Evolutionary conservation across 2,113 vertebrate genomes (phyloP).

Genomic region (Aix galericulata): DNA sequence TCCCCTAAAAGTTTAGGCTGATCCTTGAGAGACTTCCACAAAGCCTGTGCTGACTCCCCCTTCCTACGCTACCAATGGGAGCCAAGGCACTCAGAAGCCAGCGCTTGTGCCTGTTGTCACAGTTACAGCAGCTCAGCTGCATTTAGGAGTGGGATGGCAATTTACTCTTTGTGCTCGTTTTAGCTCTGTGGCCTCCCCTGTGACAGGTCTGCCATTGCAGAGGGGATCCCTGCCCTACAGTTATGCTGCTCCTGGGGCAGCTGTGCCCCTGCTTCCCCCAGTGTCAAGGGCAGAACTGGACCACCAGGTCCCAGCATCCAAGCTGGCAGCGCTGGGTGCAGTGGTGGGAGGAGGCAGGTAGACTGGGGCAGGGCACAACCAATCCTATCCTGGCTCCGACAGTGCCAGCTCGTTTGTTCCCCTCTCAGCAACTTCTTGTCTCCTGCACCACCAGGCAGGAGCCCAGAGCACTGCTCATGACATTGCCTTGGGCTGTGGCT

Average conservation of each 20-base stretch:
- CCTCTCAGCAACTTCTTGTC: background rate
- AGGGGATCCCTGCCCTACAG: background rate
- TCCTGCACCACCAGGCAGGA: accelerated
- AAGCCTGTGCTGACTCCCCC: background rate
- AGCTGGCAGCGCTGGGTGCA: background rate
- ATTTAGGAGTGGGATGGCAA: conserved; percentile 26
- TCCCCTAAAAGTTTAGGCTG: background rate
- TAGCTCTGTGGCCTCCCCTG: background rate
- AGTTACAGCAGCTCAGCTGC: conserved; percentile 47
- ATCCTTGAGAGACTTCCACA: background rate
- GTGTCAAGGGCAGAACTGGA: background rate
- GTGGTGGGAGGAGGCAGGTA: background rate
- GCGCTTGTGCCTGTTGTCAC: conserved; percentile 37
- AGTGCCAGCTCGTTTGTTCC: background rate
- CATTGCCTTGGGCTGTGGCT: accelerated
- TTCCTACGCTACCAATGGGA: background rate
- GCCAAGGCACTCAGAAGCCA: background rate
- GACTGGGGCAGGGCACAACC: accelerated
- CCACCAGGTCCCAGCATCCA: background rate
- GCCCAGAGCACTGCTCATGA: background rate
- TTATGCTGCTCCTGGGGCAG: background rate
- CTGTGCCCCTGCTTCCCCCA: background rate
- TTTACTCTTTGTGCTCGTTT: background rate
- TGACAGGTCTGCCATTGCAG: background rate
- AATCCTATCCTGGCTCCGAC: background rate